These are phyloP conservation scores for Melitaea cinxia DNA, from an alignment of 1,140 invertebrate genomes.

Conservation along the genomic window DNA sequence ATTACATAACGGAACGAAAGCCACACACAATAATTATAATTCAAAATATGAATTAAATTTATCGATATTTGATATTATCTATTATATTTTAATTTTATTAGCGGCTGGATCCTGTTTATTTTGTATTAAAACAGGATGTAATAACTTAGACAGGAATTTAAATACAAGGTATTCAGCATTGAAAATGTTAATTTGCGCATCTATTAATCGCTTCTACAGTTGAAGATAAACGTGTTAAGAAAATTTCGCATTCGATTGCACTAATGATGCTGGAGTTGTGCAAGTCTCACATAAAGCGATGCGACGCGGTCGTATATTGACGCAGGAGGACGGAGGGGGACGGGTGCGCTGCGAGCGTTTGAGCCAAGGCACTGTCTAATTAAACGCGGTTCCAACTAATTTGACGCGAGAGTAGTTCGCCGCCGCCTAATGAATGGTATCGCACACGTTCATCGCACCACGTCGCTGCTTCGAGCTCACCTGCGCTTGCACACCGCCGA, in stretches of 20 bases:
- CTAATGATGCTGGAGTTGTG: conserved; percentile 36
- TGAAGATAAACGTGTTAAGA: conserved; percentile 19
- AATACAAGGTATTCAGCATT: conserved; percentile 27
- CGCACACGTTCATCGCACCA: conserved; percentile 76
- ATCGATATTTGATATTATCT: conserved; percentile 19
- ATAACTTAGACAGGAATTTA: conserved; percentile 23
- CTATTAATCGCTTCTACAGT: conserved; percentile 18
- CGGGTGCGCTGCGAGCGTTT: conserved; percentile 35
- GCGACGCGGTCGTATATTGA: conserved; percentile 1
- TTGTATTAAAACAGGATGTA: conserved; percentile 18
- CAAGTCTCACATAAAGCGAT: conserved; percentile 15
- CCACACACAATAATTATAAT: conserved; percentile 24
- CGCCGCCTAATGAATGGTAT: conserved; percentile 78
- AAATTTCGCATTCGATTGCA: conserved; percentile 32
- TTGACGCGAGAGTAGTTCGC: conserved; percentile 67
- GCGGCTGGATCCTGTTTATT: conserved; percentile 12
- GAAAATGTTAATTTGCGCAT: conserved; percentile 35
- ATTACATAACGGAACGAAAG: conserved; percentile 26
- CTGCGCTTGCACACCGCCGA: conserved; percentile 42
- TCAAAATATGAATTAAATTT: conserved; percentile 20
- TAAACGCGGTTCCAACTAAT: conserved; percentile 71
- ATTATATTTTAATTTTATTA: conserved; percentile 26
- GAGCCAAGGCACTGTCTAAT: conserved; percentile 63
- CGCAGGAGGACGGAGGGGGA: conserved; percentile 34
- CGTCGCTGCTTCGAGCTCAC: conserved; percentile 53